Conservation (phyloP, 2,113 vertebrate genomes). For the Nymphicus hollandicus region DNA sequence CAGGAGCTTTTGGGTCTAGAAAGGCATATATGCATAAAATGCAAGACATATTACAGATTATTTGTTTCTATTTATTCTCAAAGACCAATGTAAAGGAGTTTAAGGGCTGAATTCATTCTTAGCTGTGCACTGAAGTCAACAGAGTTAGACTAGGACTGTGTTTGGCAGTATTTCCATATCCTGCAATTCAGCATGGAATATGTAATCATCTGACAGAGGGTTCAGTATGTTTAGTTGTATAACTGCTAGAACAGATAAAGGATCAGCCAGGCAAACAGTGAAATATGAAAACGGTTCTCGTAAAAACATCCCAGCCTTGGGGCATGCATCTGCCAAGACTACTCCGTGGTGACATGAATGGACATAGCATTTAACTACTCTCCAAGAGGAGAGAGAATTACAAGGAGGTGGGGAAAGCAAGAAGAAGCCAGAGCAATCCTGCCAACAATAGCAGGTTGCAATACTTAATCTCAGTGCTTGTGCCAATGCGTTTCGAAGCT, state of each 20-base stretch:
- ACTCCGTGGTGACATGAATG: slow-evolving; percentile 68
- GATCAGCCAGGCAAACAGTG: slow-evolving; percentile 72
- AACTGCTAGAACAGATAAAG: slow-evolving; percentile 75
- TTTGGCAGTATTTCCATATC: slow-evolving; percentile 49
- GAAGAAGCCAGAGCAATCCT: slow-evolving; percentile 66
- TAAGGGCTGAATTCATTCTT: slow-evolving; percentile 2
- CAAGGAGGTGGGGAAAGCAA: slow-evolving; percentile 62
- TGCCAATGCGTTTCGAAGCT: slow-evolving; percentile 73
- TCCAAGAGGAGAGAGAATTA: slow-evolving; percentile 70
- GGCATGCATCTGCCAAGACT: slow-evolving; percentile 67
- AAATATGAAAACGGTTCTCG: slow-evolving; percentile 71
- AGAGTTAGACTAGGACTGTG: slow-evolving; percentile 29
- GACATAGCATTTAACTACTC: slow-evolving; percentile 64
- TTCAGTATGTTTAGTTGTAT: slow-evolving; percentile 68
- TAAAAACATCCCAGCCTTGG: slow-evolving; percentile 72
- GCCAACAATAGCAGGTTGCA: slow-evolving; percentile 82
- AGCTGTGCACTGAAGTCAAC: not conserved
- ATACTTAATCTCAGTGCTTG: slow-evolving; percentile 73
- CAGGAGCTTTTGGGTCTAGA: not conserved
- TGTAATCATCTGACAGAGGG: slow-evolving; percentile 60
- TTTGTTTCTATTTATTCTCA: not conserved
- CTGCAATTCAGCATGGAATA: slow-evolving; percentile 53
- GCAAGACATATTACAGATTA: not conserved
- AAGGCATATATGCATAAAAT: not conserved
- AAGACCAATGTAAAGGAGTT: not conserved